Conservation (phyloP, 1,140 invertebrate genomes). For the Anastatus disparis region DNA sequence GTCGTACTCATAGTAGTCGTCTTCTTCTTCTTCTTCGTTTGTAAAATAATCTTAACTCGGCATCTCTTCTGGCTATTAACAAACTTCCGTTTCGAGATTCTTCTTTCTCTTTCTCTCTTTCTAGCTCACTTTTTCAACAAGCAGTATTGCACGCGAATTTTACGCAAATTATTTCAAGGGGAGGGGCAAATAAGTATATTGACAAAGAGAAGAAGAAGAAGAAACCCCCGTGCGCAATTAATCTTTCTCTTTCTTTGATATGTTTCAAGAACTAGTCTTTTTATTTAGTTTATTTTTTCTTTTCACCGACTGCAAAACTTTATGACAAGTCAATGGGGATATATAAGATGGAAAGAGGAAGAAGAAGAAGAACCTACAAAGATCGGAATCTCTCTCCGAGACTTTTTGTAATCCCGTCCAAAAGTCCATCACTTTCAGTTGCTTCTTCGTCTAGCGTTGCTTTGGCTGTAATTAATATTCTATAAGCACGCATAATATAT, state of each 20-base stretch:
- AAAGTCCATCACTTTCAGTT: conserved; percentile 9
- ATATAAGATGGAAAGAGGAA: too few species aligned
- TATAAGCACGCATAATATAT: background rate
- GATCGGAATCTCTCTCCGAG: background rate
- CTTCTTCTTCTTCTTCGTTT: too few species aligned
- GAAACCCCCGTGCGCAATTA: conserved; percentile 18
- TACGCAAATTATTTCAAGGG: conserved; percentile 3
- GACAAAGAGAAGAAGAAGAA: background rate
- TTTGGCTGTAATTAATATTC: conserved; percentile 29
- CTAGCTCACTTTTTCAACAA: background rate
- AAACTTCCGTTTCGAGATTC: conserved; percentile 15
- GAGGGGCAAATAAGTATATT: background rate
- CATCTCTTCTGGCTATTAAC: conserved; percentile 17
- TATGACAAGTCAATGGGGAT: background rate
- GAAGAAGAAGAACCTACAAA: too few species aligned
- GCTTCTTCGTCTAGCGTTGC: background rate
- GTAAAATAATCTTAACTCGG: conserved; percentile 27
- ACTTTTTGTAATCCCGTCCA: conserved; percentile 4
- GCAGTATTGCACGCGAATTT: background rate
- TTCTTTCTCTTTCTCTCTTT: background rate
- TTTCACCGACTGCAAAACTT: background rate
- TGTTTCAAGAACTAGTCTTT: background rate
- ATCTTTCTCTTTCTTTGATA: background rate
- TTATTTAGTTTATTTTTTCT: too few species aligned
- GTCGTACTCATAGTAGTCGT: too few species aligned